Base-by-base conservation (phyloP, 1,140 invertebrate genomes). In the Zeugodacus cucurbitae region DNA sequence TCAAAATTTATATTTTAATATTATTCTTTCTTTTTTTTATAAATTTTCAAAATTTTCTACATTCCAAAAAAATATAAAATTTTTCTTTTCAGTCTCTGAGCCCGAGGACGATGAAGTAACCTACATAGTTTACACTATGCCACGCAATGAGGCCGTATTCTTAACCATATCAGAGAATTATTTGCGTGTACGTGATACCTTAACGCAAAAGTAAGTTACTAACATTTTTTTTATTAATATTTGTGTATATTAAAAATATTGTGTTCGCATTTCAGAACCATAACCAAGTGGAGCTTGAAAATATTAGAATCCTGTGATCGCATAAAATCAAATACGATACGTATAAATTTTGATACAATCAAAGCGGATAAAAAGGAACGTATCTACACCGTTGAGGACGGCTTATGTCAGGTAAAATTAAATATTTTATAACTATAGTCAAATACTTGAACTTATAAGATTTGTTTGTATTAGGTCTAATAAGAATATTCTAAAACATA, bases 341-440 rank as follows among this genome's bases (percentile, higher is more conserved):
- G 95, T 89, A 94, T 96, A 26, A 94, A 94, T 88, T 96, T 96
- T 90, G 95, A 96, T 89, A 96, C 95, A 2, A 91, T 95, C 26
- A 93, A 95, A 88, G 94, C 93, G 89, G 94, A 95, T 90, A 94
- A 94, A 89, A 94, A 95, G 89, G 94, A 94, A 89, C 94, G 95
- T 86, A 93, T 94, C 58, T 96, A 96, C 90, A 93, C 94, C 8
- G 93, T 95, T 57, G 94, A 96, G 87, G 91, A 92, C 48, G 91
- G 94, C 26, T 94, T 95, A 88, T 95, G 95, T 41, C 94, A 95
- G 90, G 95, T 95, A 91, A 90, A 87, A n/a, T n/a, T n/a, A n/a
- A n/a, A n/a, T n/a, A n/a, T n/a, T n/a, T n/a, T n/a, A n/a, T n/a
- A n/a, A n/a, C n/a, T n/a, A n/a, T n/a, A n/a, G n/a, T n/a, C n/a